Percentiles rank a stretch among this genome's conserved stretches.
These are phyloP conservation scores for Pedetes capensis DNA, from an alignment of 2,113 vertebrate genomes.

Conservation along the genomic window DNA sequence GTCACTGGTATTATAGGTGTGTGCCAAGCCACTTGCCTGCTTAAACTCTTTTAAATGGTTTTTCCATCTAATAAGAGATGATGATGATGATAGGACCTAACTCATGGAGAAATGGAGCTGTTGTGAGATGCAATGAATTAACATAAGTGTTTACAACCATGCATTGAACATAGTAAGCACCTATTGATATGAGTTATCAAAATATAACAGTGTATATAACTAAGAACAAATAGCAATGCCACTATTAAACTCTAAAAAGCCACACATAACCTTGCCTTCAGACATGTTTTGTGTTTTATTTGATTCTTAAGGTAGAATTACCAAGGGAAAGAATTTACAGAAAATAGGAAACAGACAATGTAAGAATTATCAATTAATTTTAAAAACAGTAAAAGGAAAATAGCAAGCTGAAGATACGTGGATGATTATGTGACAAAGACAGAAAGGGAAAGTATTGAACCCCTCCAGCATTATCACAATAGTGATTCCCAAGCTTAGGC, in stretches of 20 bases:
- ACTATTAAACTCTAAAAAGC: slow-evolving; percentile 50
- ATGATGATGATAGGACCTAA: neutral
- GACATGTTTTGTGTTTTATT: slow-evolving; percentile 64
- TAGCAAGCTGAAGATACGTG: neutral
- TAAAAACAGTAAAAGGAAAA: slow-evolving; percentile 51
- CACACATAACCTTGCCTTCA: slow-evolving; percentile 53
- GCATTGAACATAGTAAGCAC: neutral
- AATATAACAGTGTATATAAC: neutral
- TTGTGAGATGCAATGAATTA: neutral
- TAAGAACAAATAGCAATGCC: neutral
- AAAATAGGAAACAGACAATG: slow-evolving; percentile 58
- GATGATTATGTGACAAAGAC: slow-evolving; percentile 6
- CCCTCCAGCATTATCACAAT: neutral
- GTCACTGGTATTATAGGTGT: too few species aligned
- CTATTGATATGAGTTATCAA: neutral
- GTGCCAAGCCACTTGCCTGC: too few species aligned
- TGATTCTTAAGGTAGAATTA: slow-evolving; percentile 61
- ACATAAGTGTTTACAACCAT: neutral
- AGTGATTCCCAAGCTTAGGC: neutral
- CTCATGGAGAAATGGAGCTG: neutral
- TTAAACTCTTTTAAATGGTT: too few species aligned
- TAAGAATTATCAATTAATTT: slow-evolving; percentile 50
- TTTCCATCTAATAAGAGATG: neutral
- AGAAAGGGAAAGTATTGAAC: slow-evolving; percentile 39
- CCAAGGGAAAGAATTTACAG: slow-evolving; percentile 56